Conservation (phyloP, 1,140 invertebrate species). For the Neodiprion lecontei region DNA sequence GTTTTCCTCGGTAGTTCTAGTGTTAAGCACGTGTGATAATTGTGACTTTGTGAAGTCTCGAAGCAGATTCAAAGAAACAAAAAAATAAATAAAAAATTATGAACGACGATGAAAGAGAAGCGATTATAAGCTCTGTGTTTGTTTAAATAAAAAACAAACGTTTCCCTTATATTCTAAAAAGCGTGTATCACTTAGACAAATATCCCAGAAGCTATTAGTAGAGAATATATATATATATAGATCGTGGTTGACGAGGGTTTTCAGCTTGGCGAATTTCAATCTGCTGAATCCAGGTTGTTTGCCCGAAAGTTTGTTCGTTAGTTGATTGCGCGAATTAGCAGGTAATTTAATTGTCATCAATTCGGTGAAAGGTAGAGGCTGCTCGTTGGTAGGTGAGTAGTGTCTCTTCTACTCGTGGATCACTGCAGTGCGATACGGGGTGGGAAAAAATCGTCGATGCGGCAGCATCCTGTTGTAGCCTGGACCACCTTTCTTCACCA, state of each 20-base stretch:
- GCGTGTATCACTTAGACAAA: background rate
- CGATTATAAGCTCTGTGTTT: background rate
- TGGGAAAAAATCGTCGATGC: background rate
- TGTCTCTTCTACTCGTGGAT: constrained; percentile 16
- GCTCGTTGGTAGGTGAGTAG: too few relatives aligned
- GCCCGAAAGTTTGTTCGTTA: constrained; percentile 28
- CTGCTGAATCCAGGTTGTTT: constrained; percentile 21
- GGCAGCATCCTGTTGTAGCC: background rate
- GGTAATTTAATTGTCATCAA: constrained; percentile 14
- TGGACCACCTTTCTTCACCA: too few relatives aligned
- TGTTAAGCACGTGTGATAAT: too few relatives aligned
- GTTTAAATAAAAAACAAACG: background rate
- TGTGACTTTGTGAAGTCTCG: too few relatives aligned
- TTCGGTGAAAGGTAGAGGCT: constrained; percentile 11
- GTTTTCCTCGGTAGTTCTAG: too few relatives aligned
- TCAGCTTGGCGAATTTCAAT: constrained; percentile 25
- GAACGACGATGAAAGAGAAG: background rate
- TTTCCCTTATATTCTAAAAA: background rate
- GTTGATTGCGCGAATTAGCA: constrained; percentile 26
- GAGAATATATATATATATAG: too few relatives aligned
- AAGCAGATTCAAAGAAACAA: too few relatives aligned
- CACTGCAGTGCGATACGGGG: too few relatives aligned
- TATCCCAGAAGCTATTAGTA: background rate
- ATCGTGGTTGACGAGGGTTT: too few relatives aligned
- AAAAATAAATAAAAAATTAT: too few relatives aligned